Evolutionary conservation across 2,888 invertebrate genomes (phyloP), one percentile per base, ranked within the genome.

Genomic region (Helicoverpa assulta): DNA sequence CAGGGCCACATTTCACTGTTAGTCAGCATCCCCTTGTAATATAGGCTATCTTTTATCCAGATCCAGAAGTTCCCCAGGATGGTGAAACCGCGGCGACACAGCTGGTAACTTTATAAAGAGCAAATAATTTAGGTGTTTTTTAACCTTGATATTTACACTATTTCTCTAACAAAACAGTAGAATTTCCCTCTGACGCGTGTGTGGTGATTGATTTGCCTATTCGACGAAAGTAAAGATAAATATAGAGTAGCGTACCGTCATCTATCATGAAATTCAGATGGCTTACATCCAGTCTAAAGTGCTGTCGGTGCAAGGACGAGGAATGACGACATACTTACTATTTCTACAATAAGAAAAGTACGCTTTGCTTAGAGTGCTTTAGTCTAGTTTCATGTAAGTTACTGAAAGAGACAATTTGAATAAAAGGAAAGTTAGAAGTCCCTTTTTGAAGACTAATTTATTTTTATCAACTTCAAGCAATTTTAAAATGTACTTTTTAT

Each of bases 231-330:
- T 10, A 19, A 55, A 43, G 18, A 55, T 1, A 12, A 16, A 37
- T 8, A 5, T n/a, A 40, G 2, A 33, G 10, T 18, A 6, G 33
- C 1, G 26, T n/a, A 18, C 4, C 37, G 19, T 19, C 29, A 54
- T 73, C n/a, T 18, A 55, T 76, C 60, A 75, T 50, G 5, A 8
- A 12, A 21, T 37, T n/a, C 47, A 43, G 33, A 62, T 50, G 61
- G 53, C 26, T 50, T n/a, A 19, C 21, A 18, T n/a, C 55, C 18
- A 18, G 18, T 29, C 37, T 47, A 21, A 60, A 76, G 56, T 67
- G 52, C 33, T 59, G 40, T 51, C 18, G 1, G 37, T 60, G 47
- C 60, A 69, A 3, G 59, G 29, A 4, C 1, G 19, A 60, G 16
- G 40, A 21, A 52, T 29, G 56, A 21, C 21, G 37, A 59, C 47